Conservation (phyloP, 2,888 invertebrate species). For the Pseudococcus longispinus region DNA sequence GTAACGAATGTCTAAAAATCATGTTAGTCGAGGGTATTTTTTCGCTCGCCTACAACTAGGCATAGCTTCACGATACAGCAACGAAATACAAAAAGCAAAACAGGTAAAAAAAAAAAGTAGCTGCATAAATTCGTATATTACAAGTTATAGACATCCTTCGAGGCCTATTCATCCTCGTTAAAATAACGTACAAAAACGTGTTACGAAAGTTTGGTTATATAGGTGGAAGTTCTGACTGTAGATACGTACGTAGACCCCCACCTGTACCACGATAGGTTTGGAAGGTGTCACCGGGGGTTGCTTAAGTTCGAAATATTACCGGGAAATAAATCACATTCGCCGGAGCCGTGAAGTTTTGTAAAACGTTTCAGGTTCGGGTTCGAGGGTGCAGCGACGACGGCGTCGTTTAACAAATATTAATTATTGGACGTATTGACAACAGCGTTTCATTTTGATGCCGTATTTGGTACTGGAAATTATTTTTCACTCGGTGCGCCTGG, state of each 20-base stretch:
- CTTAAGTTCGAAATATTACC: constrained; percentile 20
- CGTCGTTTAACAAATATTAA: constrained; percentile 37
- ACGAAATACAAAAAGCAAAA: no score
- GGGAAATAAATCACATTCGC: constrained; percentile 11
- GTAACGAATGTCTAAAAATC: background rate
- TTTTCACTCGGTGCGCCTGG: background rate
- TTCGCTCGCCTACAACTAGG: no score
- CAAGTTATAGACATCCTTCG: constrained; percentile 43
- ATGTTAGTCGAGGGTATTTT: background rate
- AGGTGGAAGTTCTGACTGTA: constrained; percentile 28
- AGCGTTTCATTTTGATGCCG: constrained; percentile 9
- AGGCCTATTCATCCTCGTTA: constrained; percentile 42
- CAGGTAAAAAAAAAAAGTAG: background rate
- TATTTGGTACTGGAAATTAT: constrained; percentile 40
- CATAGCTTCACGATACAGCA: background rate
- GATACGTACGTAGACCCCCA: no score
- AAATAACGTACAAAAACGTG: background rate
- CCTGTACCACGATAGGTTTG: background rate
- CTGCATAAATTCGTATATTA: constrained; percentile 14
- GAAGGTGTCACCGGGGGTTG: background rate
- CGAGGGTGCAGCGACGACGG: background rate
- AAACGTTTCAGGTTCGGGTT: background rate
- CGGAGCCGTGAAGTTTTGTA: background rate
- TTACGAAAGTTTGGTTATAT: background rate
- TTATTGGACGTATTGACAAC: constrained; percentile 42